Percentiles rank a stretch among this genome's conserved stretches.
phyloP scores from a whole-genome alignment of 2,113 vertebrate species.

The Balaeniceps rex region DNA sequence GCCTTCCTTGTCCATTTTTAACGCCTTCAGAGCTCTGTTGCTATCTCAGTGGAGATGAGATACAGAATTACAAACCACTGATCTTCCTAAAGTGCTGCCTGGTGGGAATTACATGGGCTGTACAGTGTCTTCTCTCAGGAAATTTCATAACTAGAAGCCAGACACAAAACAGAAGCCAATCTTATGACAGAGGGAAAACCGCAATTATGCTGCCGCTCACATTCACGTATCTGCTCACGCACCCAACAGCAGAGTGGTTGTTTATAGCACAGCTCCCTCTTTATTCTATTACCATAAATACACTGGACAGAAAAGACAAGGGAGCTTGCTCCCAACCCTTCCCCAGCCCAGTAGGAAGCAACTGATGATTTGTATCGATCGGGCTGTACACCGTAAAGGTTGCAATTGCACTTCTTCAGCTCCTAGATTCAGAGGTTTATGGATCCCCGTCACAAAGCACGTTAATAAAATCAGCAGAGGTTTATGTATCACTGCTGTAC shows the following conservation, averaged over 20 bases:
- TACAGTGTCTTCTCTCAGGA: constrained; percentile 25
- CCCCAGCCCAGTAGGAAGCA: not conserved
- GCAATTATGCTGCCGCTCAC: constrained; percentile 7
- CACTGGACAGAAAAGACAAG: not conserved
- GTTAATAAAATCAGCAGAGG: constrained; percentile 14
- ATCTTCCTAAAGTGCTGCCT: not conserved
- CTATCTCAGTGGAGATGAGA: not conserved
- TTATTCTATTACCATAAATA: not conserved
- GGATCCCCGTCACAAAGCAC: not conserved
- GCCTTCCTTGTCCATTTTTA: not conserved
- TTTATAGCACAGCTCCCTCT: constrained; percentile 1
- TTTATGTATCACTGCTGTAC: not conserved
- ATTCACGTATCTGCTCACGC: not conserved
- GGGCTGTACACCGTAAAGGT: not conserved
- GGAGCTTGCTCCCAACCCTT: not conserved
- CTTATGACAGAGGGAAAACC: not conserved
- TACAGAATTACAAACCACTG: not conserved
- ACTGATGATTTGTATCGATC: not conserved
- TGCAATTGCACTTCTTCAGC: not conserved
- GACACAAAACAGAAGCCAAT: constrained; percentile 47
- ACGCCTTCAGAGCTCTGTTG: not conserved
- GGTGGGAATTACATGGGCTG: not conserved
- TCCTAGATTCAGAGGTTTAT: not conserved
- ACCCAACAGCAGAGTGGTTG: not conserved
- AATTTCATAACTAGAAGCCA: constrained; percentile 31